These are phyloP conservation scores for Lepus oiostolus DNA, from an alignment of 2,797 vertebrate genomes.

Conservation along the genomic window DNA sequence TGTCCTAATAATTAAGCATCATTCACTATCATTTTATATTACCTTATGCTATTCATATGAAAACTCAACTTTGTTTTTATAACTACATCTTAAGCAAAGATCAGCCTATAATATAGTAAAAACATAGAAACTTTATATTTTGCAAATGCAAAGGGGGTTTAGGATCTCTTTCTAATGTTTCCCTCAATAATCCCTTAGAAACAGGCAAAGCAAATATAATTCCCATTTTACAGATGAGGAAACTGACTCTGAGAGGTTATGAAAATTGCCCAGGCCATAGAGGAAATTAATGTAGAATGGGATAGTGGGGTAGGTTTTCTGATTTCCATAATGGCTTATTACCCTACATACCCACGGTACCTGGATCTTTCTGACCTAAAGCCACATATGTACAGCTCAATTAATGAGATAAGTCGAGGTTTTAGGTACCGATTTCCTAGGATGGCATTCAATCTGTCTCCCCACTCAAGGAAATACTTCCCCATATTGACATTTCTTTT, in stretches of 20 bases:
- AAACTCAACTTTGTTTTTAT: conserved; percentile 24
- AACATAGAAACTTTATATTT: not conserved
- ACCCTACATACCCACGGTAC: not conserved
- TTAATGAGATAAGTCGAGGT: not conserved
- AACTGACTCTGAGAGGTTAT: not conserved
- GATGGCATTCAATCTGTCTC: not conserved
- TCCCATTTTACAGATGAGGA: conserved; percentile 16
- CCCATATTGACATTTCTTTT: not conserved
- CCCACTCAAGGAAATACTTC: not conserved
- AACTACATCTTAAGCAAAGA: not conserved
- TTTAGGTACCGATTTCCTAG: not conserved
- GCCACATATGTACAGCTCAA: not conserved
- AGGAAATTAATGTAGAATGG: not conserved
- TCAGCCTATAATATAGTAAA: not conserved
- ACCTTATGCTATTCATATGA: not conserved
- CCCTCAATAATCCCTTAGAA: not conserved
- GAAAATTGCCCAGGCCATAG: not conserved
- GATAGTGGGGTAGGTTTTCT: not conserved
- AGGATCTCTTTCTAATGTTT: not conserved
- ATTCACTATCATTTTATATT: not conserved
- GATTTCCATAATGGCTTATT: not conserved
- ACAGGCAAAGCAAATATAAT: not conserved
- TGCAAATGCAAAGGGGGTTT: not conserved
- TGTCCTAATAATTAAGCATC: not conserved
- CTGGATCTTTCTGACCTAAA: not conserved